phyloP scores from a whole-genome alignment of 2,888 invertebrate species.

The Cheilosia urbana region DNA sequence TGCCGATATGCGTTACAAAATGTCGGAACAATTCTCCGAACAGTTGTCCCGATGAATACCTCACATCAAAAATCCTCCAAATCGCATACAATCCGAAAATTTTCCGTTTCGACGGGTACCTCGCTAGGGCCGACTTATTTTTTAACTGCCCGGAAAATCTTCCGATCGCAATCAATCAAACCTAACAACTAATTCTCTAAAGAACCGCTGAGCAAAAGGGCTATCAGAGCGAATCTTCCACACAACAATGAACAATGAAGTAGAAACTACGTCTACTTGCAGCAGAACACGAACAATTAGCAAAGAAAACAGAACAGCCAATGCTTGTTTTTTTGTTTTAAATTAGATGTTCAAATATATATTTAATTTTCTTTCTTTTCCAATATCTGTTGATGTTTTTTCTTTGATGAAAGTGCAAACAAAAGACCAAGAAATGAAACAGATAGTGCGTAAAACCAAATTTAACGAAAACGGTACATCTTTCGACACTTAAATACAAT shows the following conservation, averaged over 20 bases:
- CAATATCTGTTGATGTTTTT: conserved; percentile 50
- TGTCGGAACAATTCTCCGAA: too few species aligned
- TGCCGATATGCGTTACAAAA: too few species aligned
- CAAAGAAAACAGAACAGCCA: conserved; percentile 39
- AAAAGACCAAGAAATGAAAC: conserved; percentile 26
- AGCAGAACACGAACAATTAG: background rate
- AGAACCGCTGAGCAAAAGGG: too few species aligned
- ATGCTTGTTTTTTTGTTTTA: conserved; percentile 43
- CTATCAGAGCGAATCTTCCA: background rate
- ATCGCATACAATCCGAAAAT: too few species aligned
- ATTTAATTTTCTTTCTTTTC: conserved; percentile 52
- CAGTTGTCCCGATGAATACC: too few species aligned
- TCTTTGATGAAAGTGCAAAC: conserved; percentile 45
- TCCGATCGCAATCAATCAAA: too few species aligned
- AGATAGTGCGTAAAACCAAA: conserved; percentile 6
- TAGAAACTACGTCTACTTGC: background rate
- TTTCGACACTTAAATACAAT: conserved; percentile 69
- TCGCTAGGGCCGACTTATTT: too few species aligned
- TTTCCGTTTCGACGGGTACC: too few species aligned
- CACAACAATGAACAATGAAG: background rate
- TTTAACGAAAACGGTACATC: conserved; percentile 19
- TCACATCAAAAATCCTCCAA: too few species aligned
- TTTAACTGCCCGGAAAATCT: too few species aligned
- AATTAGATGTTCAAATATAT: conserved; percentile 67
- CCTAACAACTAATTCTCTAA: too few species aligned